A percentile compares a stretch with the other conserved stretches of the same genome.
These are phyloP conservation scores for Furcifer pardalis DNA, from an alignment of 2,797 vertebrate genomes.

Conservation along the genomic window DNA sequence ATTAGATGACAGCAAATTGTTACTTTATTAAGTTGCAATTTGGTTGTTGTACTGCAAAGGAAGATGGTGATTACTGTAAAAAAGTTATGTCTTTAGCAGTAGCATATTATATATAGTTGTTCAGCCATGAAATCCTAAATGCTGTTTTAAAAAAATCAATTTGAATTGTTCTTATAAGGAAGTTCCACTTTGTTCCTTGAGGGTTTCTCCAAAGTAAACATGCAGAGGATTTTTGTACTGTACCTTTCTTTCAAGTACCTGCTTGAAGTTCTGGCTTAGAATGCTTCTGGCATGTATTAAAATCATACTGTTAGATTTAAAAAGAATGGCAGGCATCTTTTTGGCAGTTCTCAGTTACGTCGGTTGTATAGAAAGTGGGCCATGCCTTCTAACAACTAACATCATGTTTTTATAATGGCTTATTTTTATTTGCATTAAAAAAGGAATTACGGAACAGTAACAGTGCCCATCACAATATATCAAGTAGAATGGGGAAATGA, in stretches of 20 bases:
- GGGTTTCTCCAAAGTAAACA: neutral
- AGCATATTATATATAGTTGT: neutral
- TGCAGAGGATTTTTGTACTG: too few species aligned
- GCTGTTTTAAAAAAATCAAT: neutral
- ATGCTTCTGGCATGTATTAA: neutral
- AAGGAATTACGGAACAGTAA: too few species aligned
- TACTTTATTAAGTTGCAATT: constrained; percentile 19
- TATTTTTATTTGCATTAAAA: too few species aligned
- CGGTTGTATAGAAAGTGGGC: neutral
- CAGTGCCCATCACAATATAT: too few species aligned
- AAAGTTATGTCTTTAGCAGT: constrained; percentile 11
- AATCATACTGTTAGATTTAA: neutral
- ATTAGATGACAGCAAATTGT: neutral
- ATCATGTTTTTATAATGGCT: too few species aligned
- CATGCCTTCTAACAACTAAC: neutral
- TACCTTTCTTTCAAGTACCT: neutral
- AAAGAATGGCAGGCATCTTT: neutral
- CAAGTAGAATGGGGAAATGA: too few species aligned
- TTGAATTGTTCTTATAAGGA: neutral
- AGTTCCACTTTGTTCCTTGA: neutral
- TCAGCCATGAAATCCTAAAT: neutral
- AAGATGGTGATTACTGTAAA: constrained; percentile 11
- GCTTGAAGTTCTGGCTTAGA: neutral
- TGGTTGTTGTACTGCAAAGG: constrained; percentile 39
- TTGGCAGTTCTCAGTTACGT: neutral